Base-by-base conservation (phyloP, 2,888 invertebrate genomes). In the Salpingus planirostris region DNA sequence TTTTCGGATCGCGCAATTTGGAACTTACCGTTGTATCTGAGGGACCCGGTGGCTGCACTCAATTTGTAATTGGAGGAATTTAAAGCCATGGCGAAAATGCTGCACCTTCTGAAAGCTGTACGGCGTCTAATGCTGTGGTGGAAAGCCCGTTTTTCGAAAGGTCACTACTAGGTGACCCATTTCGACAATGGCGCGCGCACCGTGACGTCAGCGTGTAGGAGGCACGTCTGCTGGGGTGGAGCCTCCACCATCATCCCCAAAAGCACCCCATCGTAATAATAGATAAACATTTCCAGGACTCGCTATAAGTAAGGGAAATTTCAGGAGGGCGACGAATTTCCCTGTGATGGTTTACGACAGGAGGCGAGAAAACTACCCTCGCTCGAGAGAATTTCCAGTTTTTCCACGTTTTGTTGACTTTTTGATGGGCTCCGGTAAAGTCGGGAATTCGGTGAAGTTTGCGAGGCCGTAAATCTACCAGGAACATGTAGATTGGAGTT, bases 161-260 rank as follows among this genome's bases (percentile, higher is more conserved):
- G 60, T 62, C 60, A 58, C 49, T n/a, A 47, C 49, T 52, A 54
- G 64, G 57, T 64, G 62, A 65, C 64, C 64, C 43, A 63, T 40
- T 58, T 61, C 41, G 42, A 43, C 36, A 44, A 42, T 43, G 49
- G 53, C 54, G 57, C 59, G 58, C 57, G 57, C 56, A 54, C 46
- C 40, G 44, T 55, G 52, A 57, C 60, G 59, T 55, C 54, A 54
- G 37, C 37, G 47, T 36, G 57, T 48, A 49, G 54, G 52, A 50
- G 56, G 51, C 47, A 44, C 49, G 49, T 45, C 50, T 49, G 35
- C 49, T 39, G 40, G 47, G 52, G 54, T 47, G 52, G 52, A 57
- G 55, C 32, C 24, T 35, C 21, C 5, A 8, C 5, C 5, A 18
- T 5, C 18, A 8, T 8, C 8, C 18, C 18, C 5, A 8, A 18